These are phyloP conservation scores for Troides helena DNA, from an alignment of 2,888 invertebrate genomes.

Conservation along the genomic window DNA sequence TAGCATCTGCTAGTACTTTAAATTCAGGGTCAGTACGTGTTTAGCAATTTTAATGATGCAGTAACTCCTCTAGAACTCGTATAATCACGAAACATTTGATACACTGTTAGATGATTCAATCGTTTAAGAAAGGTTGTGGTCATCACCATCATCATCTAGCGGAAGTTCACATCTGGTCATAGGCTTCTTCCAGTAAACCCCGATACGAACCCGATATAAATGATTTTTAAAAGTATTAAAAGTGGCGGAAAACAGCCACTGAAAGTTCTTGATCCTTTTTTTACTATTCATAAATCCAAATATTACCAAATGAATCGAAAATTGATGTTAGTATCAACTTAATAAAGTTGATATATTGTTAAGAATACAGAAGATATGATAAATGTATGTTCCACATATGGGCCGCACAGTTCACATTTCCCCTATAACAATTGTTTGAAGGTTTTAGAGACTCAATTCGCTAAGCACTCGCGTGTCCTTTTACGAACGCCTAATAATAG, in stretches of 20 bases:
- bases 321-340: neutral
- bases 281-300: no score
- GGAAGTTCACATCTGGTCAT: no score
- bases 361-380: neutral
- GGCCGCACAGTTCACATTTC: neutral
- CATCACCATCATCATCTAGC: neutral
- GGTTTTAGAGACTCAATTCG: slow-evolving; percentile 16
- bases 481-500: slow-evolving; percentile 11
- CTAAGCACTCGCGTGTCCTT: slow-evolving; percentile 4
- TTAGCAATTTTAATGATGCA: neutral
- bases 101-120: neutral
- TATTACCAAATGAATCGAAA: neutral
- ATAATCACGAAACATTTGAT: neutral
- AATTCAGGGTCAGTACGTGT: neutral
- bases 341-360: neutral
- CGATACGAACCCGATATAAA: no score
- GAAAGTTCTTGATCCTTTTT: no score
- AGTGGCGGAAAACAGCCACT: no score
- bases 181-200: no score
- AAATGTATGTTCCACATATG: neutral
- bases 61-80: neutral
- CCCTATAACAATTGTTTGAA: slow-evolving; percentile 7
- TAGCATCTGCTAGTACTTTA: neutral
- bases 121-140: neutral
- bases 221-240: no score